A percentile compares a stretch with the other conserved stretches of the same genome.
phyloP scores from a whole-genome alignment of 2,888 invertebrate species.

The Pristionchus japonicus region DNA sequence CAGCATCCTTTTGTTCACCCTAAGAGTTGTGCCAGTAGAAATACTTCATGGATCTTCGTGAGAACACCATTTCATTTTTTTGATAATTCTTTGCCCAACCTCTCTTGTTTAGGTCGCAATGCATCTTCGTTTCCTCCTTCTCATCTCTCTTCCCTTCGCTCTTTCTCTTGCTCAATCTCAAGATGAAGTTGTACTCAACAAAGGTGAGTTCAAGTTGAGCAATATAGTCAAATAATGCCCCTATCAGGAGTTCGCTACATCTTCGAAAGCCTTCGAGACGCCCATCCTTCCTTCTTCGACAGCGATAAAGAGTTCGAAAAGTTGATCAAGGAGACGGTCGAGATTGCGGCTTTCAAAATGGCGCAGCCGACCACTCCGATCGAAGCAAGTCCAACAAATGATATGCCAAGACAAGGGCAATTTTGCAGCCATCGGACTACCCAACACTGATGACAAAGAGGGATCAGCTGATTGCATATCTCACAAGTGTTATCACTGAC shows the following conservation, averaged over 20 bases:
- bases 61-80: not conserved
- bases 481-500: not conserved
- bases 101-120: not conserved
- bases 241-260: not conserved
- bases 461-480: not conserved
- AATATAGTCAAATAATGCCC: too few species aligned
- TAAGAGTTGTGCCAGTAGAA: not conserved
- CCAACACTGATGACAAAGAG: not conserved
- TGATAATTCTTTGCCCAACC: too few species aligned
- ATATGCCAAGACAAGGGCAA: not conserved
- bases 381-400: too few species aligned
- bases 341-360: not conserved
- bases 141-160: not conserved
- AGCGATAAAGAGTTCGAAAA: not conserved
- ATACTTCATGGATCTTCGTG: not conserved
- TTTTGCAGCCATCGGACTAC: not conserved
- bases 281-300: not conserved
- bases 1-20: not conserved
- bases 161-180: not conserved
- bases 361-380: too few species aligned
- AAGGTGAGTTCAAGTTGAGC: not conserved
- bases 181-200: not conserved
- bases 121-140: not conserved
- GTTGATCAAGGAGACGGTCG: not conserved
- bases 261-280: not conserved